Percentiles rank a stretch among this genome's conserved stretches.
Evolutionary conservation across 1,140 invertebrate genomes (phyloP).

Genomic region (Dermatophagoides farinae): DNA sequence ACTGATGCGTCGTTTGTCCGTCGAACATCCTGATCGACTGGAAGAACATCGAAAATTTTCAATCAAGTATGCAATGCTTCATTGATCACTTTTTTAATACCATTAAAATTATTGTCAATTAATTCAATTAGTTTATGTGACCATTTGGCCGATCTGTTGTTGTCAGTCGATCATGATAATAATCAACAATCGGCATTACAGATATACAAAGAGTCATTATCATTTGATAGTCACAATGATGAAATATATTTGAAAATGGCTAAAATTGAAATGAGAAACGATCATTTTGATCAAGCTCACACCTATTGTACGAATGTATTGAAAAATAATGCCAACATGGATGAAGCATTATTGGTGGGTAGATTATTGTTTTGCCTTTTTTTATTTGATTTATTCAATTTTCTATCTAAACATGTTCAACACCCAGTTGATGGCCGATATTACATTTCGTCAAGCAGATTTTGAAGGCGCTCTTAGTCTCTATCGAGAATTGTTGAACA

Average conservation of each 20-base stretch:
- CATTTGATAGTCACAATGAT: conserved; percentile 51
- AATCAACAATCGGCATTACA: conserved; percentile 41
- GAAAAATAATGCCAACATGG: conserved; percentile 64
- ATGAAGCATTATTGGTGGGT: conserved; percentile 53
- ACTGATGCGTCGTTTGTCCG: conserved; percentile 39
- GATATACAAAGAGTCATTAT: conserved; percentile 62
- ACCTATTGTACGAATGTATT: conserved; percentile 62
- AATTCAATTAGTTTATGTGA: conserved; percentile 36
- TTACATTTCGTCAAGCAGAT: conserved; percentile 80
- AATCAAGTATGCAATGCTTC: conserved; percentile 25
- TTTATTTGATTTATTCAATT: not conserved
- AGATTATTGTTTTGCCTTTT: conserved; percentile 5
- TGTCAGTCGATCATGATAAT: conserved; percentile 25
- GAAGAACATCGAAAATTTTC: conserved; percentile 36
- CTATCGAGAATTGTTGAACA: conserved; percentile 60
- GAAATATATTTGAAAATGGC: conserved; percentile 43
- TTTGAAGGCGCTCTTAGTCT: conserved; percentile 77
- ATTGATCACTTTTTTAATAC: conserved; percentile 6
- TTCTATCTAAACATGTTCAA: too few relatives aligned
- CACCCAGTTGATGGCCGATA: conserved; percentile 65
- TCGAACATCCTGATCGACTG: conserved; percentile 35
- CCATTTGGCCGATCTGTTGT: conserved; percentile 42
- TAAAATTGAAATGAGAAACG: conserved; percentile 60
- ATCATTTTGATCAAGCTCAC: conserved; percentile 26
- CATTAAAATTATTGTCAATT: not conserved